Conservation (phyloP, 2,888 invertebrate species). For the Nezara viridula region DNA sequence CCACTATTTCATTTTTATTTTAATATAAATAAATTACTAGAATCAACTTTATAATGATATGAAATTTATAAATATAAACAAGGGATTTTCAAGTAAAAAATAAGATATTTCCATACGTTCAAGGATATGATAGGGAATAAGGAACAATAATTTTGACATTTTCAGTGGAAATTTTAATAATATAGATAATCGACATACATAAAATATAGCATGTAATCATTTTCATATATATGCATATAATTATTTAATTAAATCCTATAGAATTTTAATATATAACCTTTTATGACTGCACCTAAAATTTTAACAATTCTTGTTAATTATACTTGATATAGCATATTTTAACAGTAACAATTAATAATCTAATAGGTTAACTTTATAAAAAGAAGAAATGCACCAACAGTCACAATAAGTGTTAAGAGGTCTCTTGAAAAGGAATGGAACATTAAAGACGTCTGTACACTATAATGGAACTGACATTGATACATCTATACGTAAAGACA, state of each 20-base stretch:
- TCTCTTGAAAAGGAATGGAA: conserved; percentile 59
- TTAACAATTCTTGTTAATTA: conserved; percentile 64
- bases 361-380: conserved; percentile 64
- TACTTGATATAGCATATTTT: conserved; percentile 63
- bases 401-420: conserved; percentile 60
- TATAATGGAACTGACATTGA: conserved; percentile 55
- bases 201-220: conserved; percentile 66
- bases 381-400: conserved; percentile 64
- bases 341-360: conserved; percentile 65
- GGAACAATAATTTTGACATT: conserved; percentile 54
- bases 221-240: conserved; percentile 65
- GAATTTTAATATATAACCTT: conserved; percentile 64
- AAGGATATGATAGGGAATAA: neutral
- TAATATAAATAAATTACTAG: neutral
- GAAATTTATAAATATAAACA: no score
- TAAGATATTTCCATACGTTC: neutral
- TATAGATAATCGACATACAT: conserved; percentile 66
- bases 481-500: conserved; percentile 57
- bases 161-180: conserved; percentile 65
- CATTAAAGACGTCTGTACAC: conserved; percentile 60
- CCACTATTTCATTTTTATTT: neutral
- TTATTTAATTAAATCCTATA: conserved; percentile 64
- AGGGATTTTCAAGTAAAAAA: neutral
- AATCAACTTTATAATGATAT: no score
- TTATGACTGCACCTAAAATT: conserved; percentile 65